Evolutionary conservation across 2,888 invertebrate species (phyloP), one percentile per base, ranked within the genome.

Genomic region (Clanis bilineata): DNA sequence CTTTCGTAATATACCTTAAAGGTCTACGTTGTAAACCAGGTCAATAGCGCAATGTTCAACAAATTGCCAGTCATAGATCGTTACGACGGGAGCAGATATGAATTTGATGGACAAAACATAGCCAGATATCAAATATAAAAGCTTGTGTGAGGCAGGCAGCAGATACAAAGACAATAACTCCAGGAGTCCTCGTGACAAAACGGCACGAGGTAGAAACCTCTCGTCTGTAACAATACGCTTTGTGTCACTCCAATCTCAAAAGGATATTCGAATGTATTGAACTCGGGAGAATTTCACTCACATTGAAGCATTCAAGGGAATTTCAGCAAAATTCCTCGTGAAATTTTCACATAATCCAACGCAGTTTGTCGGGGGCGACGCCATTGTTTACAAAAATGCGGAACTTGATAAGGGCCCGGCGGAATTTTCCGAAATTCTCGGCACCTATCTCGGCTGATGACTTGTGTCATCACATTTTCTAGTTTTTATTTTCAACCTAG

Each of bases 221-320:
- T 83, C 81, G 78, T 80, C 76, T 83, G 79, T 82, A 80, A 87
- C 88, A 86, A 85, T 87, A 84, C 84, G 85, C 86, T 88, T 88
- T 90, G 88, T 85, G 83, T 86, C 87, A 83, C 85, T 86, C 79
- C 85, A 86, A 86, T 86, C 84, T 84, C 82, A 82, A 88, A 87
- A 87, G 84, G 85, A 88, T 88, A 87, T 88, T 82, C 81, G 81
- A 83, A 88, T 85, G 86, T 88, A 89, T 88, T 83, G 87, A 87
- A 85, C 81, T 80, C 78, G 68, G 68, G 81, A 82, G 81, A 84
- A 85, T 86, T 86, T 84, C 83, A 82, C 83, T 82, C 81, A 78
- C 83, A 80, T 77, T 77, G 72, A 75, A 70, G 78, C 76, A 74
- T 77, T 80, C 74, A 69, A 70, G 66, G 73, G 71, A 77, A 77